A percentile compares a stretch with the other conserved stretches of the same genome.
Conservation (phyloP, 2,113 vertebrate genomes). For the Notechis scutatus region DNA sequence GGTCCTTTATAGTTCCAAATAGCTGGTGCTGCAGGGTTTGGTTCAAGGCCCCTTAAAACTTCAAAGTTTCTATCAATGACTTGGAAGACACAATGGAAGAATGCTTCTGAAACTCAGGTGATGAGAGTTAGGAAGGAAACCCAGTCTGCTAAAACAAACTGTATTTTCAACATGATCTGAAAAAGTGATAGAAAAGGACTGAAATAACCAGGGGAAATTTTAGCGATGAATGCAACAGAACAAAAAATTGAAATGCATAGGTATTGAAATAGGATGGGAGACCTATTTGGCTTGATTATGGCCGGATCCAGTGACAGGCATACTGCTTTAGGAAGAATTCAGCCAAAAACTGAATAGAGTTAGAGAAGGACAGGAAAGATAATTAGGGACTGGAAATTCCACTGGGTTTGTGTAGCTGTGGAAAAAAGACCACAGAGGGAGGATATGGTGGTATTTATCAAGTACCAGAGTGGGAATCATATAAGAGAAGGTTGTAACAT, state of each 20-base stretch:
- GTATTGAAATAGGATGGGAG: neutral
- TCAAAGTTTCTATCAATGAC: neutral
- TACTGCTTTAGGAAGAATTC: neutral
- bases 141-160: neutral
- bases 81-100: neutral
- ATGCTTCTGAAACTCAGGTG: neutral
- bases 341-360: neutral
- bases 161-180: neutral
- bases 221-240: neutral
- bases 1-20: neutral
- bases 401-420: neutral
- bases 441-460: neutral
- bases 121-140: neutral
- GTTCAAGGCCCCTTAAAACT: neutral
- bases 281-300: neutral
- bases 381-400: neutral
- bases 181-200: neutral
- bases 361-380: neutral
- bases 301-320: neutral
- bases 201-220: neutral
- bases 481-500: neutral
- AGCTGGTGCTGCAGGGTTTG: neutral
- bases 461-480: neutral
- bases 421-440: neutral
- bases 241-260: neutral